Evolutionary conservation across 1,140 invertebrate genomes (phyloP).

Genomic region (Antheraea pernyi): DNA sequence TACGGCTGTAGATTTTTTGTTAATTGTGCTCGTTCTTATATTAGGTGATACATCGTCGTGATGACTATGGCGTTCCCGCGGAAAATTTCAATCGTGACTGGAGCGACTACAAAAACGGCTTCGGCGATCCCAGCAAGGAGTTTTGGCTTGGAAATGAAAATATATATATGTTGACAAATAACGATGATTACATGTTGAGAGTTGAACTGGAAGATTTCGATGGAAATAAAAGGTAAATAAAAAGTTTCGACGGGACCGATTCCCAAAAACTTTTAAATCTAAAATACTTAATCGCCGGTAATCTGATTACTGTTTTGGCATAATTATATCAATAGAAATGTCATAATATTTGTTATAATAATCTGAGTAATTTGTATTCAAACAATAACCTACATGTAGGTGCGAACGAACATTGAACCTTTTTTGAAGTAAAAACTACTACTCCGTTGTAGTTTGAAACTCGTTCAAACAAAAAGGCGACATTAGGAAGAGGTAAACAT

Average conservation of each 20-base stretch:
- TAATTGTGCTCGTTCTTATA: background rate
- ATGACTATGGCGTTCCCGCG: slow-evolving; percentile 91
- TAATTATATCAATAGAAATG: no score
- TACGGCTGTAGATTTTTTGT: background rate
- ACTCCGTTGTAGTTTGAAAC: no score
- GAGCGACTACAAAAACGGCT: slow-evolving; percentile 97
- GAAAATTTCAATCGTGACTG: slow-evolving; percentile 97
- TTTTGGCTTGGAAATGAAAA: slow-evolving; percentile 97
- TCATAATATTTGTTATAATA: no score
- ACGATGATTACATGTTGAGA: slow-evolving; percentile 92
- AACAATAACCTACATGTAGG: no score
- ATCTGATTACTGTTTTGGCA: background rate
- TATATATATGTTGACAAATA: slow-evolving; percentile 96
- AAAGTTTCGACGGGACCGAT: background rate
- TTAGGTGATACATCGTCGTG: slow-evolving; percentile 93
- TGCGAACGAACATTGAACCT: no score
- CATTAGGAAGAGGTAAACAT: no score
- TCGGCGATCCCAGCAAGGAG: slow-evolving; percentile 93
- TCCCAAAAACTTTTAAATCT: background rate
- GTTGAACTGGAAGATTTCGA: slow-evolving; percentile 97
- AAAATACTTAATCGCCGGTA: background rate
- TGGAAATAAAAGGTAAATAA: slow-evolving; percentile 89
- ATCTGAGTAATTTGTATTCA: no score
- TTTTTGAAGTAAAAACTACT: no score
- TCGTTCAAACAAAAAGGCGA: no score